Conservation (phyloP, 2,888 invertebrate species). For the Tolmerus cingulatus region DNA sequence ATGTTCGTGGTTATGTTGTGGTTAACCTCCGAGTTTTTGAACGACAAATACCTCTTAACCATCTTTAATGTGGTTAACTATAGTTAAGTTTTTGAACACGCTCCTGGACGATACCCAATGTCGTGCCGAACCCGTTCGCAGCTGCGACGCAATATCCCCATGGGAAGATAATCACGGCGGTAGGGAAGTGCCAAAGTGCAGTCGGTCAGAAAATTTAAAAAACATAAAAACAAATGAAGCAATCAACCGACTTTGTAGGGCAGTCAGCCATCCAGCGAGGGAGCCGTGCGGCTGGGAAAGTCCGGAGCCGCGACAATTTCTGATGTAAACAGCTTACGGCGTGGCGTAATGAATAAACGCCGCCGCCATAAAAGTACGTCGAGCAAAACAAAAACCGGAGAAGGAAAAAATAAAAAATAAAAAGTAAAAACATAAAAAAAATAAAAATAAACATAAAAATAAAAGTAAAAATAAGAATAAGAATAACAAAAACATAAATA, state of each 20-base stretch:
- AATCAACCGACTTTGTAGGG: neutral
- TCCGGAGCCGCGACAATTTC: neutral
- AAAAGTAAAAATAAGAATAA: neutral
- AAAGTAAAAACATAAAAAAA: neutral
- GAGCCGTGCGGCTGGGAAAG: neutral
- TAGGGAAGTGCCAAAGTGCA: neutral
- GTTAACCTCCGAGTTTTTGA: no score
- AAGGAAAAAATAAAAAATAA: neutral
- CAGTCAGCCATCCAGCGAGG: neutral
- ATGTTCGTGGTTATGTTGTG: no score
- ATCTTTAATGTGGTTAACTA: no score
- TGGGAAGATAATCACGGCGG: neutral
- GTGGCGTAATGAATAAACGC: neutral
- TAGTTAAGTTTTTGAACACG: no score
- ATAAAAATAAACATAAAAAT: no score
- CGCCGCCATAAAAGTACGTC: neutral
- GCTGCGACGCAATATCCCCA: neutral
- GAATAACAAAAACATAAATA: neutral
- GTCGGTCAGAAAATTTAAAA: neutral
- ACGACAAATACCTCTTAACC: no score
- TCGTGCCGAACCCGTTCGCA: neutral
- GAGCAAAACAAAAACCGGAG: neutral
- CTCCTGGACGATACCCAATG: neutral
- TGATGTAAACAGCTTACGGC: constrained; percentile 3
- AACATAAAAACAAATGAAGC: neutral